Percentiles rank a stretch among this genome's conserved stretches.
Conservation (phyloP, 2,113 vertebrate species). For the Tachysurus fulvidraco region DNA sequence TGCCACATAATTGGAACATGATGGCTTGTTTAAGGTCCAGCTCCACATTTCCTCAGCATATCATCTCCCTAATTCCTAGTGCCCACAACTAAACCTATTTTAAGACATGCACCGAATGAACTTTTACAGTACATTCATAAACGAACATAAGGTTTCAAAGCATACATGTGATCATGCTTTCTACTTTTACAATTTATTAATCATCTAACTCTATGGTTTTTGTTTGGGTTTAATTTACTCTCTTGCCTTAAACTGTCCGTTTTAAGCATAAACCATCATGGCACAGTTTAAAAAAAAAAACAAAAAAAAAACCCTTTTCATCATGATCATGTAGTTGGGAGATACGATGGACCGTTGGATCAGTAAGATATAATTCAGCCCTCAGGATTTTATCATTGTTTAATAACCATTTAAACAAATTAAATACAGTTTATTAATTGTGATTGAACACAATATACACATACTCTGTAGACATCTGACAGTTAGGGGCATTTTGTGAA, state of each 20-base stretch:
- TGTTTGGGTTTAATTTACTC: not conserved
- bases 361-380: not conserved
- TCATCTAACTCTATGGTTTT: not conserved
- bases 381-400: not conserved
- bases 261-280: not conserved
- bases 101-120: not conserved
- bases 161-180: not conserved
- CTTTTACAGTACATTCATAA: not conserved
- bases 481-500: slow-evolving; percentile 67
- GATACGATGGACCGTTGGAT: not conserved
- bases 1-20: not conserved
- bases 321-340: not conserved
- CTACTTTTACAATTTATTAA: not conserved
- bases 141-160: not conserved
- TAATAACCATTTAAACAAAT: slow-evolving; percentile 6
- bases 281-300: not conserved
- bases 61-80: not conserved
- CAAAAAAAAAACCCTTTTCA: not conserved
- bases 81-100: not conserved
- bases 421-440: not conserved
- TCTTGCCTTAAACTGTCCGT: not conserved
- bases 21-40: not conserved
- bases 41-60: too few relatives aligned
- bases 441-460: not conserved
- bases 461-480: slow-evolving; percentile 7